Evolutionary conservation across 2,113 vertebrate species (phyloP).

Genomic region (Hystrix cristata): DNA sequence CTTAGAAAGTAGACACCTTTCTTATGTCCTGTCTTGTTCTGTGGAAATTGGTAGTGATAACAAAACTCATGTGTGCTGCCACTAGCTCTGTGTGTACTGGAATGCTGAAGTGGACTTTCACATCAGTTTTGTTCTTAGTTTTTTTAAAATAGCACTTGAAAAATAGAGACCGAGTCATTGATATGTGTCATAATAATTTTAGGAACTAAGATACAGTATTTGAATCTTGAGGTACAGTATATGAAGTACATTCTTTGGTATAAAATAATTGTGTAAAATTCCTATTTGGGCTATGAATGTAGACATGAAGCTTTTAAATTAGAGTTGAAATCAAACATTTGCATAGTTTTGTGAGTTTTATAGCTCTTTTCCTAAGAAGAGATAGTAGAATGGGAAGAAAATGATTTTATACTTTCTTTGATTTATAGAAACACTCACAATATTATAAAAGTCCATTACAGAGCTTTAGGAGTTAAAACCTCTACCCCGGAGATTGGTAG

Average conservation of each 20-base stretch:
- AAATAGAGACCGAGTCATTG: neutral
- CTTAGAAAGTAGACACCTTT: neutral
- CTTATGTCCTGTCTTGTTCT: neutral
- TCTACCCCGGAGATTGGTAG: neutral
- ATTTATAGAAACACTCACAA: constrained; percentile 42
- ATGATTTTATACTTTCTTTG: constrained; percentile 14
- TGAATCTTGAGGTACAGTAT: constrained; percentile 22
- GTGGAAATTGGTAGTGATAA: neutral
- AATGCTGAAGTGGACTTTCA: constrained; percentile 34
- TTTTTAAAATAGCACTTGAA: constrained; percentile 56
- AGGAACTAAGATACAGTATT: neutral
- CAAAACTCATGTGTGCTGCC: neutral
- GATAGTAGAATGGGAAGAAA: constrained; percentile 52
- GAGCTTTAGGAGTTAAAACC: constrained; percentile 29
- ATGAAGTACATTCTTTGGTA: constrained; percentile 47
- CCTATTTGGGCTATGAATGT: neutral
- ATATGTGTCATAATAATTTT: constrained; percentile 43
- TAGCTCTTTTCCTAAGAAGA: constrained; percentile 31
- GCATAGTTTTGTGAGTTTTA: constrained; percentile 29
- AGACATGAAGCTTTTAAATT: constrained; percentile 52
- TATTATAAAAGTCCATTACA: neutral
- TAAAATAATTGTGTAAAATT: constrained; percentile 65
- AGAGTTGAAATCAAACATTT: constrained; percentile 63
- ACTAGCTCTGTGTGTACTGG: neutral
- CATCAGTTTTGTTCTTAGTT: neutral